Conservation (phyloP, 2,888 invertebrate genomes). For the Noctua fimbriata region DNA sequence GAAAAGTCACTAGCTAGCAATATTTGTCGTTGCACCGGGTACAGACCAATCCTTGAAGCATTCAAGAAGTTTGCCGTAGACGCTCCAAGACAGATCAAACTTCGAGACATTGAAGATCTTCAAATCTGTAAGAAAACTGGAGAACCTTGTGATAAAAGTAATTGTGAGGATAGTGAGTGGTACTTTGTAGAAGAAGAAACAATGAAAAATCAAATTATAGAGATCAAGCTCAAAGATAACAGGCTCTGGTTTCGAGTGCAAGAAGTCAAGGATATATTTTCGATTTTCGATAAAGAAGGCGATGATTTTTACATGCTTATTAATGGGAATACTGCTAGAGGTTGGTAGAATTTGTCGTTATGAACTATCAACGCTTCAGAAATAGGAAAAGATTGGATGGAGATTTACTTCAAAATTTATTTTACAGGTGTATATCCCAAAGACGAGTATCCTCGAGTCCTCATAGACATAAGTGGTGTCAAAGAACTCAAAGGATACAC, state of each 20-base stretch:
- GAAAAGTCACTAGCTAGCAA: constrained; percentile 94
- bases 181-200: constrained; percentile 60
- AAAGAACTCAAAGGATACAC: constrained; percentile 87
- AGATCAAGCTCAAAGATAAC: constrained; percentile 71
- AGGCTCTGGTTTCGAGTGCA: constrained; percentile 88
- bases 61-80: constrained; percentile 93
- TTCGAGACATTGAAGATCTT: constrained; percentile 87
- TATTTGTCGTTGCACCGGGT: constrained; percentile 95
- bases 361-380: background rate
- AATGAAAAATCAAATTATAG: constrained; percentile 72
- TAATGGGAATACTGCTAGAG: constrained; percentile 94
- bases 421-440: constrained; percentile 83
- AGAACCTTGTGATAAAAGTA: constrained; percentile 77
- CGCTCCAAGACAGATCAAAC: constrained; percentile 83
- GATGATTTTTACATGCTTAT: constrained; percentile 91
- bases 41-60: constrained; percentile 94
- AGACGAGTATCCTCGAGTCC: constrained; percentile 79
- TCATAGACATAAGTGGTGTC: constrained; percentile 91
- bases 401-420: background rate
- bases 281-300: constrained; percentile 82
- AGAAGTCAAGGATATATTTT: constrained; percentile 86
- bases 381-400: background rate
- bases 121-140: constrained; percentile 70
- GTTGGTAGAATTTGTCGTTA: constrained; percentile 77
- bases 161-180: constrained; percentile 77